These are phyloP conservation scores for Dynastes maya DNA, from an alignment of 2,888 invertebrate species.

Conservation along the genomic window DNA sequence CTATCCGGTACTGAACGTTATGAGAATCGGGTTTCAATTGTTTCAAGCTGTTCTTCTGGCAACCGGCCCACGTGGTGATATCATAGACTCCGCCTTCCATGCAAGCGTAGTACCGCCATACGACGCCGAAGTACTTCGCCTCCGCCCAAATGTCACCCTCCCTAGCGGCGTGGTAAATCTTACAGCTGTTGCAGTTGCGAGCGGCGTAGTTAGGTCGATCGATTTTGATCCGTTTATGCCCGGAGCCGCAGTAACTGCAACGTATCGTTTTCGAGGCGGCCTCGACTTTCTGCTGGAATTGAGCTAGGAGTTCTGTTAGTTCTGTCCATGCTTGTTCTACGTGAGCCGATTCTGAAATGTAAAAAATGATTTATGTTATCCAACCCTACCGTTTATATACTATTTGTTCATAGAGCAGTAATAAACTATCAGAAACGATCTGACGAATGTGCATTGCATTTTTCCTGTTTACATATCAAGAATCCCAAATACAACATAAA, in stretches of 20 bases:
- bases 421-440: too few species aligned
- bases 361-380: neutral
- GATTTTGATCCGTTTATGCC: slow-evolving; percentile 90
- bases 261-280: slow-evolving; percentile 95
- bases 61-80: slow-evolving; percentile 97
- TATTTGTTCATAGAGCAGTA: too few species aligned
- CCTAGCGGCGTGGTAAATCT: slow-evolving; percentile 91
- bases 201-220: slow-evolving; percentile 94
- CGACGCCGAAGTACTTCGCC: slow-evolving; percentile 86
- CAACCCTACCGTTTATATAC: too few species aligned
- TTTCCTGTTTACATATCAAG: too few species aligned
- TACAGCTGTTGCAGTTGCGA: slow-evolving; percentile 90
- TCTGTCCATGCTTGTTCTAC: slow-evolving; percentile 91
- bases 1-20: slow-evolving; percentile 91
- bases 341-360: slow-evolving; percentile 81
- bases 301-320: slow-evolving; percentile 88
- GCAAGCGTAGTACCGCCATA: slow-evolving; percentile 96
- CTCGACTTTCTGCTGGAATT: slow-evolving; percentile 94
- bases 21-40: slow-evolving; percentile 94
- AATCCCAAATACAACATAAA: too few species aligned
- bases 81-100: slow-evolving; percentile 97
- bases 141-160: slow-evolving; percentile 99
- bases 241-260: slow-evolving; percentile 93
- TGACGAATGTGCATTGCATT: too few species aligned
- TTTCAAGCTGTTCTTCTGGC: slow-evolving; percentile 85